Evolutionary conservation across 2,797 vertebrate genomes (phyloP).

Genomic region (Myotis planiceps): DNA sequence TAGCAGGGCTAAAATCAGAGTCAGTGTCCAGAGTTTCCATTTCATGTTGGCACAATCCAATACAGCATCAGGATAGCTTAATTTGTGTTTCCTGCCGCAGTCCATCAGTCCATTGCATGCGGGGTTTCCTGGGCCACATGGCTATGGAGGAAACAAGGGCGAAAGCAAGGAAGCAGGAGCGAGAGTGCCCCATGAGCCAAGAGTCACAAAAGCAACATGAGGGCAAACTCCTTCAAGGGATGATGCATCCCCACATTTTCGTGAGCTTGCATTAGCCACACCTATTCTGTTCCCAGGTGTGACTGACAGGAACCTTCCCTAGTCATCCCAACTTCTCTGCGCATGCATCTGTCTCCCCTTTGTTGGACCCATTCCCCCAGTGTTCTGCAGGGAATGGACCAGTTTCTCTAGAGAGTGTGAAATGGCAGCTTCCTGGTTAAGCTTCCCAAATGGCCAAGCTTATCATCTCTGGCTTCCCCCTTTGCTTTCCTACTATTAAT

Average conservation of each 20-base stretch:
- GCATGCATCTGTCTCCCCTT: neutral
- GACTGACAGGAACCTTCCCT: neutral
- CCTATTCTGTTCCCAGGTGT: neutral
- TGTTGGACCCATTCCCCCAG: neutral
- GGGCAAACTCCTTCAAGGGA: neutral
- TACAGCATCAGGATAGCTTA: neutral
- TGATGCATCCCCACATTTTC: neutral
- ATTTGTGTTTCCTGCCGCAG: neutral
- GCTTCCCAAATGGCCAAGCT: neutral
- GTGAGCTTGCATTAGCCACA: neutral
- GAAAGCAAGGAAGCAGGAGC: neutral
- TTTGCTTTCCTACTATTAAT: neutral
- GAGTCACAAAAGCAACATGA: neutral
- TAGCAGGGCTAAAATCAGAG: neutral
- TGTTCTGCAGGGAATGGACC: neutral
- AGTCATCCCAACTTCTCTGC: neutral
- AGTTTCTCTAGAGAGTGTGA: neutral
- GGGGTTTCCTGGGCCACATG: neutral
- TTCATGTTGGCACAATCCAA: neutral
- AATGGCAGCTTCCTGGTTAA: neutral
- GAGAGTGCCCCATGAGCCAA: neutral
- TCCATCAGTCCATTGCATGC: neutral
- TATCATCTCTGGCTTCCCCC: neutral
- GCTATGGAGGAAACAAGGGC: neutral
- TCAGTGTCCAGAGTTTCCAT: neutral